phyloP scores from a whole-genome alignment of 2,888 invertebrate species.

The Spodoptera picta region DNA sequence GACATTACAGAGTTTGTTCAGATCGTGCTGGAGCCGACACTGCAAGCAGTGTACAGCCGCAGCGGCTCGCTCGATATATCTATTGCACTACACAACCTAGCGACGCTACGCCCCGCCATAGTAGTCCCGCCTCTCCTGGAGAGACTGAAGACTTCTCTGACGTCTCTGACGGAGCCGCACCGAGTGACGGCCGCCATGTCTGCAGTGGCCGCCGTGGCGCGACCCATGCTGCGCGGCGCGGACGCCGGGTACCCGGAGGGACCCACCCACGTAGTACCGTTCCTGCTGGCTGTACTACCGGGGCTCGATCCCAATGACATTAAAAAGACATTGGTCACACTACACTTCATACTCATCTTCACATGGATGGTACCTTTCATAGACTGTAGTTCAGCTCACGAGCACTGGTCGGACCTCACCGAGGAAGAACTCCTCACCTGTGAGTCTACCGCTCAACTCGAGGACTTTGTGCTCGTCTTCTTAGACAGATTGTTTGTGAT shows the following conservation, averaged over 20 bases:
- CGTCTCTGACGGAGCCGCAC: slow-evolving; percentile 96
- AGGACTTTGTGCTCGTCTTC: slow-evolving; percentile 96
- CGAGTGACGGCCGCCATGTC: slow-evolving; percentile 92
- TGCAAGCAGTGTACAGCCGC: slow-evolving; percentile 94
- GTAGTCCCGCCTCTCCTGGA: slow-evolving; percentile 95
- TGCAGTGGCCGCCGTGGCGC: slow-evolving; percentile 91
- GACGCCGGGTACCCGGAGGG: slow-evolving; percentile 91
- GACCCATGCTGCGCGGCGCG: slow-evolving; percentile 89
- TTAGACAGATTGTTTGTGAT: slow-evolving; percentile 93
- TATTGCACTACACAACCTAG: slow-evolving; percentile 92
- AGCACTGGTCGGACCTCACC: slow-evolving; percentile 91
- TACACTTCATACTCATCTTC: slow-evolving; percentile 93
- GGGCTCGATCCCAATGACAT: slow-evolving; percentile 97
- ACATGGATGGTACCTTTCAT: slow-evolving; percentile 94
- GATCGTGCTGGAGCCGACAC: slow-evolving; percentile 91
- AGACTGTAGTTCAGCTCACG: slow-evolving; percentile 94
- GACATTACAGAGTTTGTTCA: slow-evolving; percentile 95
- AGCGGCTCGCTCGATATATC: slow-evolving; percentile 90
- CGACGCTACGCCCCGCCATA: slow-evolving; percentile 93
- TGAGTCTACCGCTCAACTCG: slow-evolving; percentile 94
- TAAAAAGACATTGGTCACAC: slow-evolving; percentile 92
- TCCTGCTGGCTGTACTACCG: slow-evolving; percentile 94
- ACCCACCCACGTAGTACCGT: slow-evolving; percentile 93
- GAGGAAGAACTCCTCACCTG: slow-evolving; percentile 93
- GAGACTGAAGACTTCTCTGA: slow-evolving; percentile 93